Conservation (phyloP, 2,797 vertebrate species). For the Centroberyx gerrardi region DNA sequence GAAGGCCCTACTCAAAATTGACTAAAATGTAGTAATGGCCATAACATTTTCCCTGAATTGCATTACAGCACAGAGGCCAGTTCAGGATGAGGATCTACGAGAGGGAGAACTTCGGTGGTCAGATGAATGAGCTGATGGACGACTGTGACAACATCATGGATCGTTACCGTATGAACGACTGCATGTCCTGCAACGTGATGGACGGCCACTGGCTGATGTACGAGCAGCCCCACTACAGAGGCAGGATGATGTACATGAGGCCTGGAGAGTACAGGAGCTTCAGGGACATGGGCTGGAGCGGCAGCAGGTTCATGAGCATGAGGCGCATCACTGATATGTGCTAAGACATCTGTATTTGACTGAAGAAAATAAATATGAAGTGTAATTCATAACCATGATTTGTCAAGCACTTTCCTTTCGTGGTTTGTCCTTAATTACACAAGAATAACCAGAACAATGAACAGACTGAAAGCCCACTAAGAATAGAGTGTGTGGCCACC, state of each 20-base stretch:
- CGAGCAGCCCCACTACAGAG: slow-evolving; percentile 83
- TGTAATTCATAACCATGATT: slow-evolving; percentile 52
- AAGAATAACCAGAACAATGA: neutral
- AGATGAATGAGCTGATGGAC: slow-evolving; percentile 81
- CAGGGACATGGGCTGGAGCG: slow-evolving; percentile 76
- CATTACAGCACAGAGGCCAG: slow-evolving; percentile 79
- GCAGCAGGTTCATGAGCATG: slow-evolving; percentile 82
- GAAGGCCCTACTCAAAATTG: neutral
- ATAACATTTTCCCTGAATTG: neutral
- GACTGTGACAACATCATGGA: slow-evolving; percentile 84
- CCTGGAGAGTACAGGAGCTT: slow-evolving; percentile 87
- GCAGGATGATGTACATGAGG: slow-evolving; percentile 83
- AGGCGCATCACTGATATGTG: slow-evolving; percentile 84
- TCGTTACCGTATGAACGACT: slow-evolving; percentile 79
- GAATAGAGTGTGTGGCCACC: no score
- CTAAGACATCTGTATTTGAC: slow-evolving; percentile 72
- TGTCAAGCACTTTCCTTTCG: slow-evolving; percentile 14
- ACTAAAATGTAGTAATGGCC: neutral
- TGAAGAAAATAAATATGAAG: slow-evolving; percentile 65
- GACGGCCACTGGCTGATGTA: slow-evolving; percentile 87
- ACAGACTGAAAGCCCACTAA: no score
- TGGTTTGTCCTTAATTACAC: neutral
- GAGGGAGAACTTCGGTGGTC: slow-evolving; percentile 82
- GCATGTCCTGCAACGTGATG: slow-evolving; percentile 82
- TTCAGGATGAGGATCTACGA: slow-evolving; percentile 86